These are phyloP conservation scores for Masticophis lateralis DNA, from an alignment of 2,797 vertebrate species.

Conservation along the genomic window DNA sequence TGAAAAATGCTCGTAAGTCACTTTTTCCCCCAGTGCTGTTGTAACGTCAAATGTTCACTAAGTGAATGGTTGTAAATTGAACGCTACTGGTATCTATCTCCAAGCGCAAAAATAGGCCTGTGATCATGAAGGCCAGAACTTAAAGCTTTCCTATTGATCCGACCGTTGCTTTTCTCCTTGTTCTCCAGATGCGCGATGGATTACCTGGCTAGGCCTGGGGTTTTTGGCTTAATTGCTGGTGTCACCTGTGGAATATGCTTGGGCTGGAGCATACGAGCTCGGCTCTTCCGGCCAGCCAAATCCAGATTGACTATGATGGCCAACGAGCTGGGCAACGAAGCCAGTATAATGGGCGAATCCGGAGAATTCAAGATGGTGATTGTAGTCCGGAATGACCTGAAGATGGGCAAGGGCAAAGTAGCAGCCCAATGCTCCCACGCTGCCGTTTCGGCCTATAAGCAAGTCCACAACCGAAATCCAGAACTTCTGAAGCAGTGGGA, in stretches of 20 bases:
- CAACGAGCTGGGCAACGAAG: conserved; percentile 51
- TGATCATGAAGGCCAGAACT: background rate
- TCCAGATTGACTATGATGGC: accelerated
- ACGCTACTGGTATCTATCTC: background rate
- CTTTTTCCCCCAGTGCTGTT: background rate
- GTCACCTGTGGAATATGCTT: conserved; percentile 84
- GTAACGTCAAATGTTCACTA: background rate
- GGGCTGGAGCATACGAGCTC: conserved; percentile 84
- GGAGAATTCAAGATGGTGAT: conserved; percentile 96
- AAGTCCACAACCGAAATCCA: conserved; percentile 82
- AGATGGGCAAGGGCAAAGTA: conserved; percentile 97
- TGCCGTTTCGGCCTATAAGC: conserved; percentile 91
- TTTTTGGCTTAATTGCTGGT: conserved; percentile 76
- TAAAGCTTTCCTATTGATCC: background rate
- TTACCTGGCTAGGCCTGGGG: conserved; percentile 63
- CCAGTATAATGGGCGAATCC: conserved; percentile 81
- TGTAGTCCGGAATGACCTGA: conserved; percentile 89
- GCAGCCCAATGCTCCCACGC: conserved; percentile 95
- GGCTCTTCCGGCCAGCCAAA: conserved; percentile 47
- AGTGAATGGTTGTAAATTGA: background rate
- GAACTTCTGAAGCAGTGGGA: conserved; percentile 92
- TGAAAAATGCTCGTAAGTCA: background rate
- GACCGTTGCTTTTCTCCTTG: conserved; percentile 29
- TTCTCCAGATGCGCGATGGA: conserved; percentile 74
- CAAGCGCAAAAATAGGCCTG: background rate